Base-by-base conservation (phyloP, 37 sponge, comb jelly and placozoan species). In the Ephydatia muelleri region DNA sequence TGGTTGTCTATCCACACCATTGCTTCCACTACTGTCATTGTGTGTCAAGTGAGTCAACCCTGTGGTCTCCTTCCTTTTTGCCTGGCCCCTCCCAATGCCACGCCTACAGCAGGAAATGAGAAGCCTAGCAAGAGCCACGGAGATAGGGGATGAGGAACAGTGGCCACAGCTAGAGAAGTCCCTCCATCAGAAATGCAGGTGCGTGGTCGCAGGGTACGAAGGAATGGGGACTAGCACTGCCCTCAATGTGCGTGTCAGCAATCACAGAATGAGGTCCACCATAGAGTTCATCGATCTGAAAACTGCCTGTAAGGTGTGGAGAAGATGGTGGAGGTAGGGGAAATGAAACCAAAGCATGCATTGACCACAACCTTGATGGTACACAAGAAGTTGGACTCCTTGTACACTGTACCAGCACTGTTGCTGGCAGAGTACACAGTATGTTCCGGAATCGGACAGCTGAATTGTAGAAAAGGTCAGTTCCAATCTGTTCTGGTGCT, bases 371-470 rank as follows among this genome's bases (percentile, higher is more conserved):
- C 88, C 88, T 66, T 23, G 76, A 5, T 76, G 88, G 68, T 64
- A 87, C 25, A 87, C 82, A 21, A 76, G 27, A 1, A 87, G 77
- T 2, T 65, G 27, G 0, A 82, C 27, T 26, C 16, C 27, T 26
- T 28, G 3, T 36, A 22, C 29, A 3, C 57, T 32, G 27, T 76
- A 28, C 82, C 75, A 28, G 69, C 75, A 49, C 32, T 30, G 47
- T 87, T 82, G 5, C 38, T 66, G 69, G 88, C 82, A 5, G 68
- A 32, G 57, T 82, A 87, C 35, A 67, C 47, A n/a, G 70, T 87
- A 87, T 11, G 36, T 2, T 49, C 88, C 88, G 27, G 88, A 82
- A 43, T 87, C 65, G 16, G 80, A 16, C 49, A 47, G 28, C 32
- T 25, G 66, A 4, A 76, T 19, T 8, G 34, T 29, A 16, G 35